Conservation (phyloP, 2,888 invertebrate species). For the Monoplex corrugatus region DNA sequence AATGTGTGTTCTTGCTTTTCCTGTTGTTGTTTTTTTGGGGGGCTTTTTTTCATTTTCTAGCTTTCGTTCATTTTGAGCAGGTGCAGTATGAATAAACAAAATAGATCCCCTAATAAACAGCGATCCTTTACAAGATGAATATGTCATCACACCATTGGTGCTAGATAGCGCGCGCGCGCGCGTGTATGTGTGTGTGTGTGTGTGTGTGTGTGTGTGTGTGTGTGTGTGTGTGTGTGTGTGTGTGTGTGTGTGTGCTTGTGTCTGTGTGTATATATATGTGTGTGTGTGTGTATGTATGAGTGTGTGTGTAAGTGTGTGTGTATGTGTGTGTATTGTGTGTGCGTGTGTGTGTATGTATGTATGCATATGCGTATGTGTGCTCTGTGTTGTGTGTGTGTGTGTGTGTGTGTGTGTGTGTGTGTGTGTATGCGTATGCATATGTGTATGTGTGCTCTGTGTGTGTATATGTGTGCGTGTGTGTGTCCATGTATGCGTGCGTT, state of each 20-base stretch:
- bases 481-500: too few species aligned
- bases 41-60: too few species aligned
- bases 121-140: too few species aligned
- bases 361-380: neutral
- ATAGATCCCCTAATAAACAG: too few species aligned
- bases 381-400: neutral
- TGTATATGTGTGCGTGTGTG: too few species aligned
- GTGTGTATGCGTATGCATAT: neutral
- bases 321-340: neutral
- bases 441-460: too few species aligned
- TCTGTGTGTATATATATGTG: neutral
- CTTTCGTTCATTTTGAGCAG: too few species aligned
- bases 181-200: constrained; percentile 13
- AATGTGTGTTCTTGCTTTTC: too few species aligned
- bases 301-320: neutral
- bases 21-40: too few species aligned
- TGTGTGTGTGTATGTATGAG: constrained; percentile 7
- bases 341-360: neutral
- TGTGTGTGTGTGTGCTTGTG: neutral
- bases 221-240: constrained; percentile 13
- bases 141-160: too few species aligned
- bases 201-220: constrained; percentile 7
- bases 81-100: too few species aligned
- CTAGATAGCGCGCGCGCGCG: too few species aligned
- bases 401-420: neutral